A percentile compares a stretch with the other conserved stretches of the same genome.
Conservation (phyloP, 2,888 invertebrate species). For the Conchocele bisecta region DNA sequence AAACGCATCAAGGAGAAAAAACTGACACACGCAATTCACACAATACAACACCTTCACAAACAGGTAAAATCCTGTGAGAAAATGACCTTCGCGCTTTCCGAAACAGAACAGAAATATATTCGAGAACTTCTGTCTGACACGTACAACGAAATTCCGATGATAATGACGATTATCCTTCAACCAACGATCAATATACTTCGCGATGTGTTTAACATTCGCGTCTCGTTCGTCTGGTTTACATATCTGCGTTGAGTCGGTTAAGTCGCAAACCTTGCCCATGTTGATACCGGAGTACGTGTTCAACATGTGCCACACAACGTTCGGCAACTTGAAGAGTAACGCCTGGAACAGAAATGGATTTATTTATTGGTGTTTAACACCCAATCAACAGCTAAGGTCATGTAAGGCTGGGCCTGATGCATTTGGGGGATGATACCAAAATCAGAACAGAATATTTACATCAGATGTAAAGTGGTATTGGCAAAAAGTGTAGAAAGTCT, state of each 20-base stretch:
- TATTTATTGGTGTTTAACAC: no score
- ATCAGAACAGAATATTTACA: no score
- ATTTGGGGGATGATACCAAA: no score
- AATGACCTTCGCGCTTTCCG: conserved; percentile 66
- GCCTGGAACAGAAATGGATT: conserved; percentile 66
- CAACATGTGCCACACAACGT: conserved; percentile 64
- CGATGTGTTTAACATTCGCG: conserved; percentile 58
- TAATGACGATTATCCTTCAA: conserved; percentile 64
- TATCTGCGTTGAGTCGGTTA: conserved; percentile 58
- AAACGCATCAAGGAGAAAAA: conserved; percentile 67
- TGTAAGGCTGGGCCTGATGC: no score
- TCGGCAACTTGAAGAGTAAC: conserved; percentile 66
- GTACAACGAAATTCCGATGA: conserved; percentile 58
- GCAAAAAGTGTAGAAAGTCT: no score
- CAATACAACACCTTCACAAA: conserved; percentile 64
- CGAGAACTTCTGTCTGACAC: conserved; percentile 55
- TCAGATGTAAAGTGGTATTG: no score
- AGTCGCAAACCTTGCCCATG: conserved; percentile 55
- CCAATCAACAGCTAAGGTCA: no score
- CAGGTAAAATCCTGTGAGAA: conserved; percentile 66
- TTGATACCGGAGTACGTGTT: conserved; percentile 66
- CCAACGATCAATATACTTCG: conserved; percentile 67
- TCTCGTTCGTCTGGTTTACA: conserved; percentile 63
- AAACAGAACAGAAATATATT: conserved; percentile 62
- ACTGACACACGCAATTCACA: conserved; percentile 64